Evolutionary conservation across 2,888 invertebrate genomes (phyloP), one percentile per base, ranked within the genome.

Genomic region (Ectemnius continuus): DNA sequence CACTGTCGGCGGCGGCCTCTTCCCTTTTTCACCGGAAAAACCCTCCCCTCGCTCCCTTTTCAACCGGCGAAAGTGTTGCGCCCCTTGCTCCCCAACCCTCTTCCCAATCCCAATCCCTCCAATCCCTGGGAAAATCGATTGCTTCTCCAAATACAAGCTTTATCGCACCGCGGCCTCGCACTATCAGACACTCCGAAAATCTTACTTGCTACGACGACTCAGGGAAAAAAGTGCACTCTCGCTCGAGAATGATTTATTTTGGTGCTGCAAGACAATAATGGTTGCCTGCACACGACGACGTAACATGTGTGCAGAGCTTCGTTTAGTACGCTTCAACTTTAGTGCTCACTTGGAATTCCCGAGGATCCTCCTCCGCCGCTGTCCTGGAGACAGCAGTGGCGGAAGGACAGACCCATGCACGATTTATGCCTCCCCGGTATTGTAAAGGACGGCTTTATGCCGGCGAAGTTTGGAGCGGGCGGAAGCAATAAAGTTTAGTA

Each of bases 41-140:
- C 36, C 57, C 58, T 28, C 23, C 46, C 52, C n/a, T n/a, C 36
- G 18, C 52, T 28, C 3, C 61, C 4, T 67, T 65, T 56, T 66
- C 61, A 63, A 64, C 59, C 64, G 68, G 79, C 61, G 73, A 80
- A 80, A 82, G 82, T 82, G 80, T 80, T 82, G 79, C 76, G 61
- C 52, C 46, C 52, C 52, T 47, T 23, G 23, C 36, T 36, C 11
- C 8, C 8, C 1, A 6, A 36, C 36, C 36, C 36, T 6, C 36
- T 8, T 11, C 36, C 36, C 36, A 6, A 23, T 23, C 8, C 36
- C 36, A 36, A 36, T 36, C 36, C 36, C 36, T 36, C 36, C 6
- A 8, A 36, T 36, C 36, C 36, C 36, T 67, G 57, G 57, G 26
- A 68, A 67, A 71, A 76, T 76, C 76, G 76, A 76, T 72, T 57